Conservation (phyloP, 2,888 invertebrate species). For the Bombylius major region DNA sequence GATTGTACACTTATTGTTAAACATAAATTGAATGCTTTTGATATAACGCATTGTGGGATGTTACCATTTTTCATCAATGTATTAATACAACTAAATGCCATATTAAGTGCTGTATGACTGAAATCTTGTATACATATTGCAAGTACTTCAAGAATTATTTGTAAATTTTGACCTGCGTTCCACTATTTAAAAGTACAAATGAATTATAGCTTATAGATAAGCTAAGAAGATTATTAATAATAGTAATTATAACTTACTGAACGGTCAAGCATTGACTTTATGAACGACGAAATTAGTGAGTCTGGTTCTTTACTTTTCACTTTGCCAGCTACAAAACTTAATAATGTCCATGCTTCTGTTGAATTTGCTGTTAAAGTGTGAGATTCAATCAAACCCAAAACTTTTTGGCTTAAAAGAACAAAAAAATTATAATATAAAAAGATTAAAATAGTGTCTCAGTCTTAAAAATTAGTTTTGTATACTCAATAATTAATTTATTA, state of each 20-base stretch:
- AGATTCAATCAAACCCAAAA: constrained; percentile 28
- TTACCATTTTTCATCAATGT: constrained; percentile 24
- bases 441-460: neutral
- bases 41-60: constrained; percentile 27
- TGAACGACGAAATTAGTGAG: constrained; percentile 23
- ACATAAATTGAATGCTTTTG: constrained; percentile 29
- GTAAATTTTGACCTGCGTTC: constrained; percentile 31
- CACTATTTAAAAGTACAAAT: constrained; percentile 17
- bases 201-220: neutral
- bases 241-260: constrained; percentile 2
- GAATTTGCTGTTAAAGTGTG: constrained; percentile 31
- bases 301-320: constrained; percentile 28
- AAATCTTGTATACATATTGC: constrained; percentile 27
- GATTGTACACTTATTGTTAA: constrained; percentile 25
- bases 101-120: constrained; percentile 30
- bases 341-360: constrained; percentile 33
- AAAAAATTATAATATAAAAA: neutral
- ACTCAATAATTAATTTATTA: constrained; percentile 15
- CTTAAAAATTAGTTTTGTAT: neutral
- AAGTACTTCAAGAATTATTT: constrained; percentile 30
- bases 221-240: neutral
- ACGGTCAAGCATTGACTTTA: constrained; percentile 9
- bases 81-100: constrained; percentile 27
- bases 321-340: constrained; percentile 31
- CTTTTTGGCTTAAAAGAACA: constrained; percentile 19